These are phyloP conservation scores for Leptothorax acervorum DNA, from an alignment of 2,888 invertebrate genomes.

Conservation along the genomic window DNA sequence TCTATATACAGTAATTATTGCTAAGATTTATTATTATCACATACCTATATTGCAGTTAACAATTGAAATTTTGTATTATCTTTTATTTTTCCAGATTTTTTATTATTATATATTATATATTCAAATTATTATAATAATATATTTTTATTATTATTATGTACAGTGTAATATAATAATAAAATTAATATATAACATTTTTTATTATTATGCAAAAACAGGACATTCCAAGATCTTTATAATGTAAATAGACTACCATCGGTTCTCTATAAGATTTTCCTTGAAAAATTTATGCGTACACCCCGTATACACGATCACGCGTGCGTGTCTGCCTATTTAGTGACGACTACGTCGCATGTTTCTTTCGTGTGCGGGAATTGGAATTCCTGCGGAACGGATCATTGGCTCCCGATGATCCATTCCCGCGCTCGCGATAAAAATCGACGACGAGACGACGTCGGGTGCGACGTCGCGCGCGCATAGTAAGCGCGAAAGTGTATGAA, in stretches of 20 bases:
- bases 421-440: conserved; percentile 16
- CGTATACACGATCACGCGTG: conserved; percentile 19
- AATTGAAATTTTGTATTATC: background rate
- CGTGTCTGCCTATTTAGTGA: conserved; percentile 28
- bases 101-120: too few relatives aligned
- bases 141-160: too few relatives aligned
- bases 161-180: too few relatives aligned
- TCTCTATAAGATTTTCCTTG: background rate
- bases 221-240: background rate
- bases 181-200: too few relatives aligned
- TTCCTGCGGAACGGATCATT: conserved; percentile 59
- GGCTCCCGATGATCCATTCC: conserved; percentile 36
- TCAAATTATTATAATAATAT: too few relatives aligned
- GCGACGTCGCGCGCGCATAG: background rate
- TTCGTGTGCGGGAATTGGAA: conserved; percentile 59
- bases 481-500: conserved; percentile 21
- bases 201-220: background rate
- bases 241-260: background rate
- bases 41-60: background rate
- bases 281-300: conserved; percentile 30
- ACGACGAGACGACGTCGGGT: background rate
- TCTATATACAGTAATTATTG: background rate
- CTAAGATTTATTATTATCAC: background rate
- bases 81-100: background rate
- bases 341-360: conserved; percentile 24